phyloP scores from a whole-genome alignment of 2,888 invertebrate genomes.

The Dilophus febrilis region DNA sequence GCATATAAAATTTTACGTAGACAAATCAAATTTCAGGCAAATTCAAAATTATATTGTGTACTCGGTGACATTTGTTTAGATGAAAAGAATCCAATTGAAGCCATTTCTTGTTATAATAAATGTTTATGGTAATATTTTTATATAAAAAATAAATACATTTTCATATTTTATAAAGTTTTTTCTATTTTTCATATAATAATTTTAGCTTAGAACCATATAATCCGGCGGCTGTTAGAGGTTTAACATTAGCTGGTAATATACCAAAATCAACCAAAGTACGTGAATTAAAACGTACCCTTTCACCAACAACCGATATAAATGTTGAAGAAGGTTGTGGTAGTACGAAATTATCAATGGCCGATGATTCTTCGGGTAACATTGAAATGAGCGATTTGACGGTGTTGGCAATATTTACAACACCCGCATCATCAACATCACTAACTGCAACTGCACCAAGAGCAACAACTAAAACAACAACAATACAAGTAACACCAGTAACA shows the following conservation, averaged over 20 bases:
- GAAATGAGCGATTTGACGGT: constrained; percentile 25
- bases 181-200: neutral
- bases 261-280: too few relatives aligned
- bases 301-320: constrained; percentile 22
- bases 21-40: constrained; percentile 32
- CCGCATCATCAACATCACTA: too few relatives aligned
- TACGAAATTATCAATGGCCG: too few relatives aligned
- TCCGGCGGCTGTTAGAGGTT: constrained; percentile 22
- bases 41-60: constrained; percentile 23
- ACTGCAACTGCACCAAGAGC: too few relatives aligned
- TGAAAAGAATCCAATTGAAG: constrained; percentile 22
- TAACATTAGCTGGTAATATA: constrained; percentile 9
- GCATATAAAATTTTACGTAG: constrained; percentile 50
- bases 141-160: neutral
- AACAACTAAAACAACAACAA: too few relatives aligned
- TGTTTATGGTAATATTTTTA: neutral
- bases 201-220: constrained; percentile 24
- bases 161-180: neutral
- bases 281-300: too few relatives aligned
- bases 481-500: too few relatives aligned
- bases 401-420: too few relatives aligned
- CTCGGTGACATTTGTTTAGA: constrained; percentile 22
- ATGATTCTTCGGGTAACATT: constrained; percentile 19
- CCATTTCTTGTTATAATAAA: too few relatives aligned
- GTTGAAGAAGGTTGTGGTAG: too few relatives aligned